Conservation (phyloP, 1,140 invertebrate species). For the Proctacanthus coquilletti region DNA sequence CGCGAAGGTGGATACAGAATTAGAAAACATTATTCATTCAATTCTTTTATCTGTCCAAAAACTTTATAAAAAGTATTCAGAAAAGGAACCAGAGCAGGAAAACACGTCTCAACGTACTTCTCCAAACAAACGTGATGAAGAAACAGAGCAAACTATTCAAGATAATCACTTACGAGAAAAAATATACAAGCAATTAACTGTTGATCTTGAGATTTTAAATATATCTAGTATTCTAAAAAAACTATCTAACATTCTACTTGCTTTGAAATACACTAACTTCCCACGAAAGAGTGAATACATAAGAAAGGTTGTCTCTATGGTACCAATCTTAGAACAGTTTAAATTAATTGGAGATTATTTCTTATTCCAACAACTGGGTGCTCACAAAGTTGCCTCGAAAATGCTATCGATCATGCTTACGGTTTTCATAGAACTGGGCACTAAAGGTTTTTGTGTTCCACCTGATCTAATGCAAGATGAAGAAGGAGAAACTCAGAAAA, state of each 20-base stretch:
- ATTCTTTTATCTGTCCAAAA: conserved; percentile 50
- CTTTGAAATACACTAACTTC: conserved; percentile 13
- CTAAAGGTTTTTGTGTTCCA: conserved; percentile 89
- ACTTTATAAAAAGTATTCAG: conserved; percentile 48
- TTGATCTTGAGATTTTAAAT: conserved; percentile 39
- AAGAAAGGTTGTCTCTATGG: conserved; percentile 23
- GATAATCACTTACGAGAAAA: conserved; percentile 43
- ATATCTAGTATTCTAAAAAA: conserved; percentile 31
- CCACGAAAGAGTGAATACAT: conserved; percentile 13
- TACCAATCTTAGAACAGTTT: conserved; percentile 69
- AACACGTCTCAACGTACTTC: too few species aligned
- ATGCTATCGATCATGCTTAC: conserved; percentile 67
- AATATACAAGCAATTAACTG: conserved; percentile 40
- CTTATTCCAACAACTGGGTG: conserved; percentile 54
- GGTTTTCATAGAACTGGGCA: conserved; percentile 69
- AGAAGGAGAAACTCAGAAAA: conserved; percentile 39
- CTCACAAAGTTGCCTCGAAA: conserved; percentile 64
- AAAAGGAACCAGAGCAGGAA: conserved; percentile 6
- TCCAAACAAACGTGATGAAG: conserved; percentile 6
- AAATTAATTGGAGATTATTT: conserved; percentile 59
- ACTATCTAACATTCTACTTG: conserved; percentile 24
- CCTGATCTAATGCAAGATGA: conserved; percentile 58
- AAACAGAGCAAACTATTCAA: conserved; percentile 15
- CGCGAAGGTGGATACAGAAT: conserved; percentile 22
- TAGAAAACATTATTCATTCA: conserved; percentile 40